Base-by-base conservation (phyloP, 53 echinoderm and acorn worm genomes). In the Crossaster papposus region DNA sequence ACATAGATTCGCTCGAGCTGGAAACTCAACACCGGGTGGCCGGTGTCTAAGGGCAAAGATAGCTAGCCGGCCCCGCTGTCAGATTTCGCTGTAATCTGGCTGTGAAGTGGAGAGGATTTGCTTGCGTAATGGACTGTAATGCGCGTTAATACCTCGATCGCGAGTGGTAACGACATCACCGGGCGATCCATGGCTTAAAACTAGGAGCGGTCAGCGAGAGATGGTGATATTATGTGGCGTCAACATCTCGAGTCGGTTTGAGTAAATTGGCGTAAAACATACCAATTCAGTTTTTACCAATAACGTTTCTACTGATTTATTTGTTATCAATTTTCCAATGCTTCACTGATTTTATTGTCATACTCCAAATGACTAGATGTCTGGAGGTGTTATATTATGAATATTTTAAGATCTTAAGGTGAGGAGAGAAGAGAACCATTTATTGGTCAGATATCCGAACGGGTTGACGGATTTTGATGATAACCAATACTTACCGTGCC, bases 51-150 rank as follows among this genome's bases (percentile, higher is more conserved):
- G 38, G 9, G n/a, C 14, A 76, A n/a, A n/a, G n/a, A n/a, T n/a
- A n/a, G n/a, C n/a, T n/a, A 11, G 11, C 0, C 3, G 51, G 2
- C 78, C 51, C 29, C 14, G 78, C 78, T 44, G 75, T 35, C 78
- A 1, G 78, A n/a, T 78, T 78, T 78, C 74, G 51, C 50, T n/a
- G 12, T 44, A 44, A 78, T 78, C 78, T 51, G 5, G 22, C 12
- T 14, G 78, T n/a, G 51, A 12, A 51, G 78, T 51, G 50, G 78
- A 7, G 50, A 14, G 8, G 78, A 78, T 78, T 78, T 51, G 33
- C 51, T 6, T 26, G 26, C 28, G 51, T 78, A 51, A 78, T 78
- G 51, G 78, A 78, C 78, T 51, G 51, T 51, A n/a, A 51, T 51
- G 78, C 50, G 38, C 51, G 2, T 78, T n/a, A 78, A 78, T 51